These are phyloP conservation scores for Accipiter virgatus DNA, from an alignment of 2,113 vertebrate species.

Conservation along the genomic window DNA sequence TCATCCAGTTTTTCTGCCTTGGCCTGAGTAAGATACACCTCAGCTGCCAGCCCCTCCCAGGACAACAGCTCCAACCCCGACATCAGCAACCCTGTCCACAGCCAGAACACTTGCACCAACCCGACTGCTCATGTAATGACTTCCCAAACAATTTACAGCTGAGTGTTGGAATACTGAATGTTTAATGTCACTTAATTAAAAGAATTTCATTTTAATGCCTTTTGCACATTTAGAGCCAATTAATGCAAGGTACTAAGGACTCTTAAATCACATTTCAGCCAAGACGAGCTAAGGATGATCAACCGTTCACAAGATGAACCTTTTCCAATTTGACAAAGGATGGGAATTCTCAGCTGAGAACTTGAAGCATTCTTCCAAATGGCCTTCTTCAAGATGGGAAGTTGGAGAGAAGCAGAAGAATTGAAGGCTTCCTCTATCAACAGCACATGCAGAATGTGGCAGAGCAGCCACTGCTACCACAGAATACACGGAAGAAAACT, in stretches of 20 bases:
- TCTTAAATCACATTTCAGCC: not conserved
- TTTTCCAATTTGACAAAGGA: not conserved
- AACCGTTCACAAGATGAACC: not conserved
- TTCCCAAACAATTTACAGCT: not conserved
- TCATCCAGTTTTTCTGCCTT: constrained; percentile 35
- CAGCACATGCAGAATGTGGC: not conserved
- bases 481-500: rapidly evolving
- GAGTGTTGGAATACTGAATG: not conserved
- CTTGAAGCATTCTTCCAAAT: not conserved
- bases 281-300: not conserved
- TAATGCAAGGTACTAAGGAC: not conserved
- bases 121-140: not conserved
- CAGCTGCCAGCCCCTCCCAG: not conserved
- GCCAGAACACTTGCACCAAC: not conserved
- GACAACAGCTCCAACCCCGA: not conserved
- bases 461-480: not conserved
- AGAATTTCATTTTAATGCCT: constrained; percentile 25
- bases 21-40: not conserved
- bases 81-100: not conserved
- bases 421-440: not conserved
- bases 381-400: not conserved
- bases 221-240: constrained; percentile 35
- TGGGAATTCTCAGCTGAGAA: not conserved
- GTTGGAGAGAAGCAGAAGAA: not conserved
- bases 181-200: constrained; percentile 36